Evolutionary conservation across 2,888 invertebrate species (phyloP), one percentile per base, ranked within the genome.

Genomic region (Drosophila subquinaria): DNA sequence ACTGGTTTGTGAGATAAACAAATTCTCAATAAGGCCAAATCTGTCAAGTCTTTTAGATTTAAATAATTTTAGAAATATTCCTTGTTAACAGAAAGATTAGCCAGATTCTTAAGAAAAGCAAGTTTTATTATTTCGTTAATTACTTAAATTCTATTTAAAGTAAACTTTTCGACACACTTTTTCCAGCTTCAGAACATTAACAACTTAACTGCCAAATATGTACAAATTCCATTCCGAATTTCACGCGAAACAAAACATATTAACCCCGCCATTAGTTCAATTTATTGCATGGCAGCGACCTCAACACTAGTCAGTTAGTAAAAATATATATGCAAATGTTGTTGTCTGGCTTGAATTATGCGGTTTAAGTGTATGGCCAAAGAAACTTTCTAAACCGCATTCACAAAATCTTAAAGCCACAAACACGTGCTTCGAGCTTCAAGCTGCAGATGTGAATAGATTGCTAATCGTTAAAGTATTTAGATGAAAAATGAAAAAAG

Each of bases 311-410:
- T 69, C 56, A 70, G 51, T 47, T 52, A n/a, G 33, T 38, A 23
- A 15, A 65, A 45, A 56, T 48, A 43, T 77, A 48, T 78, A 51
- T 78, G 73, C 73, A 76, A 80, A 86, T 80, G 42, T 57, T n/a
- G 36, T 80, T 59, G 51, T 73, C 36, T 50, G 35, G 17, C 45
- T 50, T 52, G 51, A 72, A 69, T 61, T 20, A 56, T 62, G 73
- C 52, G 76, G 74, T 57, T 73, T 69, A 27, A 57, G 47, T 43
- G 20, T 52, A 45, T 65, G 60, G 55, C 23, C 20, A 35, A 61
- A 48, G 67, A 79, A 65, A 86, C 86, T 86, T 86, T 86, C 86
- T 88, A 89, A 86, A 88, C 85, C 82, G 76, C 85, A 88, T 74
- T 82, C 84, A 60, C 62, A 61, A 70, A 67, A 61, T 66, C 45